Conservation (phyloP, 2,113 vertebrate species). For the Podarcis cretensis region DNA sequence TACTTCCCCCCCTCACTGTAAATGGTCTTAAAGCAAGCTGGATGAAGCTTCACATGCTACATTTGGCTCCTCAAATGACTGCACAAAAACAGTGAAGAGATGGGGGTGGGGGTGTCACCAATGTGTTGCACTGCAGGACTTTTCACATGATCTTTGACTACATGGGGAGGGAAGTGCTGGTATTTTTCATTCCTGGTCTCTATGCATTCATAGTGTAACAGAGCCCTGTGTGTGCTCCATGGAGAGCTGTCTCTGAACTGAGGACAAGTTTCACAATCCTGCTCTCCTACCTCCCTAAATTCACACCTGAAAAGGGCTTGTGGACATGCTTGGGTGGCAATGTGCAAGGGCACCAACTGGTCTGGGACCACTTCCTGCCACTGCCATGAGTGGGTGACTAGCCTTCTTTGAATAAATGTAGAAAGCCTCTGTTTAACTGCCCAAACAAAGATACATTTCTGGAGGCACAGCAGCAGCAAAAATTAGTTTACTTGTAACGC, state of each 20-base stretch:
- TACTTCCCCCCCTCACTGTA: no score
- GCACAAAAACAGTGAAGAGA: not conserved
- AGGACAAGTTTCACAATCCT: not conserved
- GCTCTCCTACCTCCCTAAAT: not conserved
- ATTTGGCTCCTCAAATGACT: not conserved
- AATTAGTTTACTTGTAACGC: constrained; percentile 1
- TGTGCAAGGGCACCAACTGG: not conserved
- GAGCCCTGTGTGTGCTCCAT: not conserved
- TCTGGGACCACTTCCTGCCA: not conserved
- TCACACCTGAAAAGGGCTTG: not conserved
- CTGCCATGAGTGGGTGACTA: not conserved
- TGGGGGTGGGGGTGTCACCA: no score
- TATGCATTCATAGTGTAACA: not conserved
- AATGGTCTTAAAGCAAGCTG: not conserved
- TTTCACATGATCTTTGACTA: not conserved
- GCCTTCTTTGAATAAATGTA: not conserved
- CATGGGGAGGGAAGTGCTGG: not conserved
- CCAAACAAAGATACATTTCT: constrained; percentile 33
- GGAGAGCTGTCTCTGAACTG: not conserved
- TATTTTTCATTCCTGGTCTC: not conserved
- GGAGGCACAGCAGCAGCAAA: constrained; percentile 12
- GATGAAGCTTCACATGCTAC: not conserved
- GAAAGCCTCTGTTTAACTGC: constrained; percentile 22
- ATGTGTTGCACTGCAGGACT: not conserved
- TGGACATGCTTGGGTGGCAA: not conserved